These are phyloP conservation scores for Drosophila funebris DNA, from an alignment of 1,140 invertebrate species.

Conservation along the genomic window DNA sequence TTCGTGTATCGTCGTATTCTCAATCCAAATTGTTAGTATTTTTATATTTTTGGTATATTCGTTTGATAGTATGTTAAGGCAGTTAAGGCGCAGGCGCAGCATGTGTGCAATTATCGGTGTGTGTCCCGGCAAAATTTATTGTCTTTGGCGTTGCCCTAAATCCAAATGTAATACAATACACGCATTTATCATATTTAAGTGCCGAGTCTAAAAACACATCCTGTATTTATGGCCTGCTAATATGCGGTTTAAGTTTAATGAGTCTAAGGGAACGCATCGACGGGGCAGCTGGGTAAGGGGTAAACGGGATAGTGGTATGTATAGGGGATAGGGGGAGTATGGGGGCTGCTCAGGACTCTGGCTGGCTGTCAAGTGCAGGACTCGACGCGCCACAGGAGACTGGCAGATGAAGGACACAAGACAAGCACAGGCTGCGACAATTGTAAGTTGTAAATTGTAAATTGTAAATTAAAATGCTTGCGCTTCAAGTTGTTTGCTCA, in stretches of 20 bases:
- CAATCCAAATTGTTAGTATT: not conserved
- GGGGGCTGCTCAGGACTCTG: not conserved
- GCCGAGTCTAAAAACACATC: constrained; percentile 67
- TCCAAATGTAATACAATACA: constrained; percentile 78
- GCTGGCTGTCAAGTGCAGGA: constrained; percentile 42
- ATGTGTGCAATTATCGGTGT: constrained; percentile 69
- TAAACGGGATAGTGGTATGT: not conserved
- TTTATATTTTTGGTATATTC: constrained; percentile 27
- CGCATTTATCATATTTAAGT: constrained; percentile 81
- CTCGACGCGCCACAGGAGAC: constrained; percentile 26
- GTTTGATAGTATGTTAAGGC: not conserved
- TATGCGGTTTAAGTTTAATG: constrained; percentile 77
- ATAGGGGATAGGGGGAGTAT: not conserved
- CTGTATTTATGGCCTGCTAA: constrained; percentile 77
- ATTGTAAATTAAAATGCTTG: constrained; percentile 40
- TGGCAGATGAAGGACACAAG: not conserved
- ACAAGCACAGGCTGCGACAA: constrained; percentile 39
- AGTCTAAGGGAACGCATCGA: constrained; percentile 29
- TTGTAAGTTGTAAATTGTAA: constrained; percentile 36
- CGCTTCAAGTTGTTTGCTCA: constrained; percentile 46
- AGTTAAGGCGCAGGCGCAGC: constrained; percentile 46
- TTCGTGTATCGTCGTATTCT: not conserved
- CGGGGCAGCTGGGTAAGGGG: not conserved
- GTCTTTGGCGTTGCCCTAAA: constrained; percentile 74
- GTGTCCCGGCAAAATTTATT: constrained; percentile 73